Evolutionary conservation across 2,888 invertebrate species (phyloP), one percentile per base, ranked within the genome.

Genomic region (Melipona beecheii): DNA sequence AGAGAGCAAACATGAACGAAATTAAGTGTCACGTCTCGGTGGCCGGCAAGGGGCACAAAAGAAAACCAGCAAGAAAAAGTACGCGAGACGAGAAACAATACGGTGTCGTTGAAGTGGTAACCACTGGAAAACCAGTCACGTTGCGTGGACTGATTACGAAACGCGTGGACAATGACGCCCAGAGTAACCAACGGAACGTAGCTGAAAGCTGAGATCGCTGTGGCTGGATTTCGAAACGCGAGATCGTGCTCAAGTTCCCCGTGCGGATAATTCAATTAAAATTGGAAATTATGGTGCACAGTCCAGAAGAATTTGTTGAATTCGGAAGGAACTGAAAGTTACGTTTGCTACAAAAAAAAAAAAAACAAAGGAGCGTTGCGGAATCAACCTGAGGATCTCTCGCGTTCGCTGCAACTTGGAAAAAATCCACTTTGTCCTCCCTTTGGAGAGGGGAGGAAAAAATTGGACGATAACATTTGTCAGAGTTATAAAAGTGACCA

Each of bases 11-110:
- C 31, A 21, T 31, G 27, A 11, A 58, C 49, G 71, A 83, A 83
- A 84, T 83, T 69, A 78, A 78, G 72, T 65, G 74, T 70, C 83
- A 65, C 65, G 75, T 62, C 31, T 19, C 27, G 49, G 17, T 24
- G 69, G 36, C 24, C 31, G 64, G n/a, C 19, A 49, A 52, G 54
- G 52, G 19, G 31, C 11, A 54, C 68, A 52, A 24, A 27, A 31
- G 78, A 17, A 65, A 49, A 36, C 21, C 52, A 27, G 27, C 52
- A 17, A 62, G 50, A 50, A 50, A 50, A 54, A 60, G 15, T 49
- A 27, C 13, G 56, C 19, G 78, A 43, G 43, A 11, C 11, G 11
- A 54, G 52, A 31, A 71, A 80, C 77, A 69, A 77, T n/a, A 43
- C 36, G n/a, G 64, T 36, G 56, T 65, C 24, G 77, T 4, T 0